Base-by-base conservation (phyloP, 1,140 invertebrate genomes). In the Ylistrum balloti region DNA sequence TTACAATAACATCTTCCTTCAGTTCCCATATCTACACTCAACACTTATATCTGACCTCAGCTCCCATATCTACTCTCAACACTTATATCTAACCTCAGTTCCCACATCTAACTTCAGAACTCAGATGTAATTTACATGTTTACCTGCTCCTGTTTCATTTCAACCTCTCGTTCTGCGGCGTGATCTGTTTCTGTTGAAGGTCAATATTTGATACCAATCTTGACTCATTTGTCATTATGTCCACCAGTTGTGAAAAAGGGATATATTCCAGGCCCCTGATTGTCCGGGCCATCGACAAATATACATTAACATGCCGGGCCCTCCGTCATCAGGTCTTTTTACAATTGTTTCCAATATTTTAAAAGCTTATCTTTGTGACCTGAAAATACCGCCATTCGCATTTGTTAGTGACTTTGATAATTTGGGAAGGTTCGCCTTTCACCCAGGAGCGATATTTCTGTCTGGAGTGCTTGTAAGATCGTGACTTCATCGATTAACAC, bases 301-400 rank as follows among this genome's bases (percentile, higher is more conserved):
- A 28, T 74, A 74, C 56, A 74, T 74, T 74, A 28, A 74, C 56
- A 74, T n/a, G 56, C 56, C 56, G 2, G n/a, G 9, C 2, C 15
- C 56, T 74, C 56, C 56, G n/a, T 74, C 56, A 74, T 74, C 56
- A 74, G 11, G 56, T n/a, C n/a, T 74, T 74, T 28, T 28, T 28
- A 74, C n/a, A 74, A 28, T 74, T 74, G 56, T n/a, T 74, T 74
- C 56, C 56, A n/a, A 74, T 74, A 74, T 74, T 74, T 74, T 74
- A 74, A 74, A n/a, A 28, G n/a, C 56, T 74, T 74, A 74, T 74
- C 56, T 74, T 74, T n/a, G n/a, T 74, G 28, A 74, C 56, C 56
- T 74, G 1, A 45, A 74, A 74, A 74, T 74, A n/a, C 56, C 22
- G 22, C 56, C 56, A 74, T 74, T n/a, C 56, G 22, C 56, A 74